Percentiles rank a stretch among this genome's conserved stretches.
These are phyloP conservation scores for Dolichotis patagonum DNA, from an alignment of 2,113 vertebrate species.

Conservation along the genomic window DNA sequence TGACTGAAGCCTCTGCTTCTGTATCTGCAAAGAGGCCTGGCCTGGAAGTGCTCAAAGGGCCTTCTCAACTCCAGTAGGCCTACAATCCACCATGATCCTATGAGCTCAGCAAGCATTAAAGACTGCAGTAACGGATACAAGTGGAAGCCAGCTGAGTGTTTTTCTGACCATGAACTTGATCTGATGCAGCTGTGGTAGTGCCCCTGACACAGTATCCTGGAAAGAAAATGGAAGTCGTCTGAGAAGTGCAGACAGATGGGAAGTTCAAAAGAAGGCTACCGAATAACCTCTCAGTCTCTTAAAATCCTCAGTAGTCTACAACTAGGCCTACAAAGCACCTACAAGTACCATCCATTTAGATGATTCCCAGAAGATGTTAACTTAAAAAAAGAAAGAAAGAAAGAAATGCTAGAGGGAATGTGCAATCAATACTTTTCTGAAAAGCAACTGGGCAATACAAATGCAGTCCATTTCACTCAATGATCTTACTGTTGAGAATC, in stretches of 20 bases:
- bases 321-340: neutral
- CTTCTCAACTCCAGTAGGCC: neutral
- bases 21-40: neutral
- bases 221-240: constrained; percentile 57
- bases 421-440: constrained; percentile 53
- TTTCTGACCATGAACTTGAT: constrained; percentile 65
- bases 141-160: constrained; percentile 30
- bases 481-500: constrained; percentile 35
- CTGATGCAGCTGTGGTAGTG: constrained; percentile 59
- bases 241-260: constrained; percentile 40
- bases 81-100: neutral
- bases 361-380: neutral
- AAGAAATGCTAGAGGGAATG: neutral
- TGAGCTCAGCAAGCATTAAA: neutral
- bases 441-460: constrained; percentile 24
- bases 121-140: neutral
- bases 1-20: neutral
- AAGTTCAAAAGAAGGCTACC: constrained; percentile 55
- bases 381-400: constrained; percentile 38
- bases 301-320: neutral
- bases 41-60: neutral
- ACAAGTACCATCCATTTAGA: constrained; percentile 21
- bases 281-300: constrained; percentile 16
- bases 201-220: neutral
- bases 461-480: neutral